A percentile compares a stretch with the other conserved stretches of the same genome.
phyloP scores from a whole-genome alignment of 2,797 vertebrate genomes.

The Chrosomus eos region DNA sequence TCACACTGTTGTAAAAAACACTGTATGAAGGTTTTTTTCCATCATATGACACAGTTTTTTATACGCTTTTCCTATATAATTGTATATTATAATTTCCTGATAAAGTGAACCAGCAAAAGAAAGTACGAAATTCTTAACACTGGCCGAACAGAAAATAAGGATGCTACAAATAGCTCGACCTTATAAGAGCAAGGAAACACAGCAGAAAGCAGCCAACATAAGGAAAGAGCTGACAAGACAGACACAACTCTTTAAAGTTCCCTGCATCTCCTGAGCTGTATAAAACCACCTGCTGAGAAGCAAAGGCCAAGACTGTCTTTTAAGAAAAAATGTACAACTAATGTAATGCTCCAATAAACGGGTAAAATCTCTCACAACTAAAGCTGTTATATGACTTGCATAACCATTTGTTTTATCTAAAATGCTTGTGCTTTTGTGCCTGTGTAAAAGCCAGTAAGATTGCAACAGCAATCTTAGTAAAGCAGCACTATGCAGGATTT shows the following conservation, averaged over 20 bases:
- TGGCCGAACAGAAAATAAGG: conserved; percentile 6
- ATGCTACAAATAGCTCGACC: conserved; percentile 5
- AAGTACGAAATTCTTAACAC: background rate
- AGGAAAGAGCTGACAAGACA: conserved; percentile 12
- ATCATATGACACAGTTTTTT: background rate
- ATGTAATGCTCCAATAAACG: conserved; percentile 2
- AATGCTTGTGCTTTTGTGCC: conserved; percentile 2
- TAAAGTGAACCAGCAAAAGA: background rate
- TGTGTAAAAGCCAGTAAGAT: background rate
- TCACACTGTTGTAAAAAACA: background rate
- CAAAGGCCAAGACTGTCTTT: conserved; percentile 8
- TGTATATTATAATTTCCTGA: background rate
- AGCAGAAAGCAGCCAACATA: conserved; percentile 5
- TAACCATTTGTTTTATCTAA: background rate
- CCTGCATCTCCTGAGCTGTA: background rate
- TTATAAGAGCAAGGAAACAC: conserved; percentile 8
- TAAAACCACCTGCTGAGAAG: conserved; percentile 11
- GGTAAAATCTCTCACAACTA: conserved; percentile 4
- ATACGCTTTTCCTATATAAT: background rate
- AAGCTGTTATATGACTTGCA: background rate
- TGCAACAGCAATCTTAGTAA: background rate
- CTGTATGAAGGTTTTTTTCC: too few species aligned
- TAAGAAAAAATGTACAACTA: background rate
- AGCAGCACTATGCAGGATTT: too few species aligned
- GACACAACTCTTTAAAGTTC: conserved; percentile 20